Percentiles rank a stretch among this genome's conserved stretches.
phyloP scores from a whole-genome alignment of 2,797 vertebrate species.

The Anguilla marmorata region DNA sequence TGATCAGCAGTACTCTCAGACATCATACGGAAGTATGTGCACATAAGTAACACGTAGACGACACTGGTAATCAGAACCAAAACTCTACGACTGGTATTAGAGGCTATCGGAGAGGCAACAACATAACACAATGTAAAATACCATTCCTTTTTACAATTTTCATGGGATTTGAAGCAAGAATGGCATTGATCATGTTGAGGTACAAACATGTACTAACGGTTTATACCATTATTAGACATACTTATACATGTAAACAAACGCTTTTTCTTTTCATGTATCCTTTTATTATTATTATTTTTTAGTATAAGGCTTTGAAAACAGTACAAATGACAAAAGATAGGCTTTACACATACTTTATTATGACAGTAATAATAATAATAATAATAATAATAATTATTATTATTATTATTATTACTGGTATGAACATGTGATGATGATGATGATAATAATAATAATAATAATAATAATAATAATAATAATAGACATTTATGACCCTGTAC shows the following conservation, averaged over 20 bases:
- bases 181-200: not conserved
- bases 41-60: not conserved
- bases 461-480: not conserved
- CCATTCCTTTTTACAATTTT: not conserved
- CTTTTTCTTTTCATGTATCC: not conserved
- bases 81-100: not conserved
- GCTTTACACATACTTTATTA: not conserved
- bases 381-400: conserved; percentile 24
- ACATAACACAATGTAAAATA: not conserved
- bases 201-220: not conserved
- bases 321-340: not conserved
- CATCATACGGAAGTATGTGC: not conserved
- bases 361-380: too few species aligned
- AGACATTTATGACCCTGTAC: not conserved
- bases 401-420: conserved; percentile 23
- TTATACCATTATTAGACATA: not conserved
- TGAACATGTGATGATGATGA: not conserved
- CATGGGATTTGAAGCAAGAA: not conserved
- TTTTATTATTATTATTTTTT: not conserved
- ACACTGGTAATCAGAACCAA: not conserved
- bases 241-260: not conserved
- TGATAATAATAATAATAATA: conserved; percentile 26
- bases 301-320: not conserved
- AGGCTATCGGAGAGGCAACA: not conserved
- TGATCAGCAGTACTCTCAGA: not conserved